Conservation (phyloP, 1,140 invertebrate genomes). For the Ceratina australensis region DNA sequence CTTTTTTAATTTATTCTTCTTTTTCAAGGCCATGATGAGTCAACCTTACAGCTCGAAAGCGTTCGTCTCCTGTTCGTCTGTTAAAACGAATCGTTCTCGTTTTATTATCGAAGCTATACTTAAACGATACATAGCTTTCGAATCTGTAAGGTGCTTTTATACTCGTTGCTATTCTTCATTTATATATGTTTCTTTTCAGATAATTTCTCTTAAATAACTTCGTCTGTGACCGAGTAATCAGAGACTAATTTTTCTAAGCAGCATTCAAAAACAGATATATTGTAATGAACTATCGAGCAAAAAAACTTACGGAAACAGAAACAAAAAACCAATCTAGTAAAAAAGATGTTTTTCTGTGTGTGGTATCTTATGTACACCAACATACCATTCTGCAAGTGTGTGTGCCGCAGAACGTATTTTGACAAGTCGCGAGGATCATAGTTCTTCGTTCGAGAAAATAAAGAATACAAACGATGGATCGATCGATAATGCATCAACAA, state of each 20-base stretch:
- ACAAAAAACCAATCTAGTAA: constrained; percentile 70
- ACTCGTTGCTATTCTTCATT: constrained; percentile 1
- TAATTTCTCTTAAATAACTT: constrained; percentile 9
- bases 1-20: constrained; percentile 13
- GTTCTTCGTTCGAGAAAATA: constrained; percentile 1
- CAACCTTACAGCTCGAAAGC: constrained; percentile 78
- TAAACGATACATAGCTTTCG: constrained; percentile 4
- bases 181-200: background rate
- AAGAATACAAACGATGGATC: constrained; percentile 3
- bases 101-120: background rate
- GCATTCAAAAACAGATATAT: constrained; percentile 73
- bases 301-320: constrained; percentile 65
- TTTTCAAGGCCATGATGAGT: constrained; percentile 62
- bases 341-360: constrained; percentile 76
- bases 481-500: constrained; percentile 24
- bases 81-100: constrained; percentile 10
- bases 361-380: constrained; percentile 80
- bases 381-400: constrained; percentile 80
- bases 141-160: constrained; percentile 42
- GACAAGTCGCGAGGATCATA: constrained; percentile 44
- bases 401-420: constrained; percentile 73
- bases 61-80: constrained; percentile 39
- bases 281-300: constrained; percentile 68
- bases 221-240: constrained; percentile 53
- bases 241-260: constrained; percentile 76